A percentile compares a stretch with the other conserved stretches of the same genome.
phyloP scores from a whole-genome alignment of 2,888 invertebrate genomes.

The Eueremaeus valkanovi region DNA sequence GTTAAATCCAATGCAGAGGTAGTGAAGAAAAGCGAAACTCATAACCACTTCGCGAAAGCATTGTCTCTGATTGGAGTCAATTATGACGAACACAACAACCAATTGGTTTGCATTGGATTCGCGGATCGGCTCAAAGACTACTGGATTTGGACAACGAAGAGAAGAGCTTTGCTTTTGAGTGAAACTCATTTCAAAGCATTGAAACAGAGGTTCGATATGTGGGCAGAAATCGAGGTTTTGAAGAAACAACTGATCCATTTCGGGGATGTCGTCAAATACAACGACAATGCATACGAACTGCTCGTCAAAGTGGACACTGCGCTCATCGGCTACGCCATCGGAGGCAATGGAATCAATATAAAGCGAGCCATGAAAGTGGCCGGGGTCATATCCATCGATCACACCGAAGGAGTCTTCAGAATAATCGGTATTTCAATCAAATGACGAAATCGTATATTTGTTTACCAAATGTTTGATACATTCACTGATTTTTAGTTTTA shows the following conservation, averaged over 20 bases:
- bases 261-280: neutral
- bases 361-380: slow-evolving; percentile 87
- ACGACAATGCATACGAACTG: neutral
- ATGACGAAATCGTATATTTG: neutral
- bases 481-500: neutral
- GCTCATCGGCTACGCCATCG: slow-evolving; percentile 97
- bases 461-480: neutral
- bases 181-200: neutral
- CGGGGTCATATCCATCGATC: slow-evolving; percentile 61
- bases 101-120: neutral
- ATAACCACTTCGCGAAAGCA: neutral
- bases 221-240: neutral
- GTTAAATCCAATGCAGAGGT: too few species aligned
- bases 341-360: slow-evolving; percentile 93
- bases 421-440: neutral
- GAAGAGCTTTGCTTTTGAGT: neutral
- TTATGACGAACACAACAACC: neutral
- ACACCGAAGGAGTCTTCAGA: neutral
- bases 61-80: neutral
- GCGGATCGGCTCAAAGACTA: neutral
- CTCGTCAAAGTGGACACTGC: slow-evolving; percentile 79
- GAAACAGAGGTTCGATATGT: neutral
- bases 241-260: neutral
- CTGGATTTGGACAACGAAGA: neutral
- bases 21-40: neutral